phyloP scores from a whole-genome alignment of 2,888 invertebrate genomes.

The Andrena bucephala region DNA sequence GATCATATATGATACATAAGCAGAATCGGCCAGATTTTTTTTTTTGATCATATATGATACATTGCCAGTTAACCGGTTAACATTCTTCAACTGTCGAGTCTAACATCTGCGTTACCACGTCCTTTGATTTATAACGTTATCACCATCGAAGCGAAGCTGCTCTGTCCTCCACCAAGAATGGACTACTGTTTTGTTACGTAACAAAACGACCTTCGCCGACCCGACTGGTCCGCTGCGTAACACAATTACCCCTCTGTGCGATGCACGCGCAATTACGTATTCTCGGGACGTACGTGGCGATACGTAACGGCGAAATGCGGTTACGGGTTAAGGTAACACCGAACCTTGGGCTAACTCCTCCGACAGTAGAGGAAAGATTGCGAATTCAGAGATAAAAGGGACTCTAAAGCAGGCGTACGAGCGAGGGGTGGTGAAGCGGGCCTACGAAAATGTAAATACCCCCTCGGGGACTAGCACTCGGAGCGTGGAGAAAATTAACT shows the following conservation, averaged over 20 bases:
- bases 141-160: neutral
- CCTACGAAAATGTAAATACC: slow-evolving; percentile 73
- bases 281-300: slow-evolving; percentile 11
- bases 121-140: slow-evolving; percentile 17
- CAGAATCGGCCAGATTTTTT: too few species aligned
- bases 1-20: too few species aligned
- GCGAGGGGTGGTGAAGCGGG: slow-evolving; percentile 29
- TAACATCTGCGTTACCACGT: neutral
- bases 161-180: neutral
- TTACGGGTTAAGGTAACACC: slow-evolving; percentile 14
- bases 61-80: too few species aligned
- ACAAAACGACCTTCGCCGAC: slow-evolving; percentile 9
- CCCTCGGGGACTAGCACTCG: slow-evolving; percentile 63
- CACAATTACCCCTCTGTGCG: neutral
- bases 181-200: slow-evolving; percentile 16
- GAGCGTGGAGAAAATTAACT: slow-evolving; percentile 74
- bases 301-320: slow-evolving; percentile 29
- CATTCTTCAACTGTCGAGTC: neutral
- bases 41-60: too few species aligned
- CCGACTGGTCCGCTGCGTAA: slow-evolving; percentile 29
- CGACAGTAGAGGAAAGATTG: neutral
- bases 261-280: slow-evolving; percentile 39
- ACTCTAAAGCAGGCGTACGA: slow-evolving; percentile 3
- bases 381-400: slow-evolving; percentile 1
- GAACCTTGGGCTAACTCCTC: neutral